Evolutionary conservation across 2,113 vertebrate genomes (phyloP).

Genomic region (Poicephalus meyeri): DNA sequence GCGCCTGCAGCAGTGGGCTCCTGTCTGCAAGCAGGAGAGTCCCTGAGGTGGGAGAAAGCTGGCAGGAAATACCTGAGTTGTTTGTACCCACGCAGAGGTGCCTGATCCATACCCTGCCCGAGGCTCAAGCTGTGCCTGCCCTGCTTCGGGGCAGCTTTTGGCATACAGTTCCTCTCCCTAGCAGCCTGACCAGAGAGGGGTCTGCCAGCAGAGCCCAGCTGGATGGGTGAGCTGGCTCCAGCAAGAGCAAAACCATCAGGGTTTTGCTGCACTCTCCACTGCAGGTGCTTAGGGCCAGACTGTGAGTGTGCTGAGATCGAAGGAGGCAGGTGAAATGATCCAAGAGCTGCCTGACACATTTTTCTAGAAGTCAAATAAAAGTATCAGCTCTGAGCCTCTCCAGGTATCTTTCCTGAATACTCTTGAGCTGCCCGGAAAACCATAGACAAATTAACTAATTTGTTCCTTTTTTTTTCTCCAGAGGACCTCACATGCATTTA

Average conservation of each 20-base stretch:
- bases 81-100: neutral
- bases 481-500: neutral
- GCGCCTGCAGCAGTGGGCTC: neutral
- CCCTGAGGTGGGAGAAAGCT: neutral
- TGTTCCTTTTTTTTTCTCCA: neutral
- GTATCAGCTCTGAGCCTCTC: neutral
- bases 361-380: neutral
- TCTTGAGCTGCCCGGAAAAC: neutral
- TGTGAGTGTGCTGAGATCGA: neutral
- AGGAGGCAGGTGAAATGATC: neutral
- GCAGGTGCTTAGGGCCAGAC: neutral
- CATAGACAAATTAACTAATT: neutral
- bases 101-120: neutral
- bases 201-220: neutral
- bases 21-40: neutral
- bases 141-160: neutral
- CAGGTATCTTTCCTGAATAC: neutral
- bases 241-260: neutral
- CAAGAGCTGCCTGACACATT: neutral
- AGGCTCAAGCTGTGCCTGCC: neutral
- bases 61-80: neutral
- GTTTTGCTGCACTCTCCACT: neutral
- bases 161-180: neutral
- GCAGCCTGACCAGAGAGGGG: fast-evolving
- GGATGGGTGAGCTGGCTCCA: neutral